Percentiles rank a stretch among this genome's conserved stretches.
Conservation (phyloP, 2,113 vertebrate species). For the Oreocharis arfaki region DNA sequence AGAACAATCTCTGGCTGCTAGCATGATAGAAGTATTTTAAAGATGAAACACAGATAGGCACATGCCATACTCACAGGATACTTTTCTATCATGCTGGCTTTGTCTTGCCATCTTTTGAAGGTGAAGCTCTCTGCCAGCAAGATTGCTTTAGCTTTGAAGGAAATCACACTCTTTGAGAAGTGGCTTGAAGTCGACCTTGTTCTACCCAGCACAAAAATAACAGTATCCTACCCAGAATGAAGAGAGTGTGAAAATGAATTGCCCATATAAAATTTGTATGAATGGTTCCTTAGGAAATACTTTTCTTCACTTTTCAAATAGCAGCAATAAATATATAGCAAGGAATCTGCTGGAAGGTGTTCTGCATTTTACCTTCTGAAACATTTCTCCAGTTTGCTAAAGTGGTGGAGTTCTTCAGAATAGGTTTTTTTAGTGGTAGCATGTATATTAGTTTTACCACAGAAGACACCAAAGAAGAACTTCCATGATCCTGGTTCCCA, state of each 20-base stretch:
- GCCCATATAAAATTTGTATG: background rate
- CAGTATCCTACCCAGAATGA: background rate
- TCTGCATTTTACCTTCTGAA: background rate
- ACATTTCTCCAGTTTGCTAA: background rate
- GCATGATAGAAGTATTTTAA: background rate
- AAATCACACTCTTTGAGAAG: background rate
- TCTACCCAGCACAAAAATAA: background rate
- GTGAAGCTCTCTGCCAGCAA: background rate
- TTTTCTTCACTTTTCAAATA: background rate
- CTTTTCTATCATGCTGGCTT: background rate
- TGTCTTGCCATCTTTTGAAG: background rate
- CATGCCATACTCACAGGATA: background rate
- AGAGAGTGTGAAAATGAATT: background rate
- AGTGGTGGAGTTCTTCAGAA: background rate
- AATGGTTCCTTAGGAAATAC: background rate
- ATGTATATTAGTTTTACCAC: background rate
- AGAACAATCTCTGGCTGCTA: background rate
- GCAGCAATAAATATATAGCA: background rate
- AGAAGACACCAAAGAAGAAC: background rate
- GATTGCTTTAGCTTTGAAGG: background rate
- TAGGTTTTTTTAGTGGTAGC: background rate
- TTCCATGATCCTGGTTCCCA: background rate
- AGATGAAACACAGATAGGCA: background rate
- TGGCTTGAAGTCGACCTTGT: background rate
- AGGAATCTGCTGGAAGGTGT: background rate